Base-by-base conservation (phyloP, 2,113 vertebrate genomes). In the Alligator mississippiensis region DNA sequence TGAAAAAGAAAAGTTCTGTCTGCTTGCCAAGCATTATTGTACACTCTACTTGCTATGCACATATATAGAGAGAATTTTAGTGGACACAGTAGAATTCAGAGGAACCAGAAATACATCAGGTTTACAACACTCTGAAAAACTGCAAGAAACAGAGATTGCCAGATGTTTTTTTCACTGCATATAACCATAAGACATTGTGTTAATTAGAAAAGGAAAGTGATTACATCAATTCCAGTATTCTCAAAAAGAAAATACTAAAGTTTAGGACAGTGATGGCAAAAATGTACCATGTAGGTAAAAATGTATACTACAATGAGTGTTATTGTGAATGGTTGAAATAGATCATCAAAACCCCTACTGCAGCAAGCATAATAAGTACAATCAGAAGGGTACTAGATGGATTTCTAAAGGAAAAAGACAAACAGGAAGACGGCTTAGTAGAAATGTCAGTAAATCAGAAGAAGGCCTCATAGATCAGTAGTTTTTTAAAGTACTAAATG, bases 401-500 rank as follows among this genome's bases (percentile, higher is more conserved):
- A 5, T 61, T 96, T 95, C 75, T 76, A 92, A 82, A 61, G 68
- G 1, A 38, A 13, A 19, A 47, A 17, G 81, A 84, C 19, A 77
- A 80, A 84, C 96, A 81, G 25, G 15, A 77, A 94, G 84, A 70
- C 86, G 94, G 70, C 78, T 90, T 90, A 5, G 60, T 90, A 83
- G 82, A 96, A 97, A 91, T 94, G 82, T 62, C 90, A 93, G 89
- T 54, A 14, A 89, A 95, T 89, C 1, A 34, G 75, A 74, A 22
- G 80, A 77, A 92, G 94, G 4, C 38, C 57, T 86, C 6, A 3
- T 66, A 59, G 3, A n/a, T 87, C 3, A 85, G 55, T 57, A 60
- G 38, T 92, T 95, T 95, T 95, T 88, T 81, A 77, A 93, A 90
- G 47, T 79, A 74, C 60, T 92, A 93, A 95, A 84, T 85, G 68